Evolutionary conservation across 2,797 vertebrate species (phyloP), one percentile per base, ranked within the genome.

Genomic region (Peromyscus melanophrys): DNA sequence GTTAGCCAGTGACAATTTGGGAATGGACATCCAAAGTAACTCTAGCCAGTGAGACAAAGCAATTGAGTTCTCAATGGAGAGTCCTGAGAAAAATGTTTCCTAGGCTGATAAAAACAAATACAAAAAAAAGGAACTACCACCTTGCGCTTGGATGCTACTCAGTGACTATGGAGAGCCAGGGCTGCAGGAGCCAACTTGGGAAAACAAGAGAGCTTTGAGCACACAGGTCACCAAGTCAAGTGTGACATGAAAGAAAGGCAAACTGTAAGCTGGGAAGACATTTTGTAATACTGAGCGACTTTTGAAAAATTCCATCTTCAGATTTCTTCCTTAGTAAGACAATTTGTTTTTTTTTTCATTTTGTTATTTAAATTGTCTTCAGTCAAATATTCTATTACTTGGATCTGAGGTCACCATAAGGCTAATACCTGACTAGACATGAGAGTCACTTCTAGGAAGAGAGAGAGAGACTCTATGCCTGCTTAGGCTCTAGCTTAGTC

Each of bases 331-430:
- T 88, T 78, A 78, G 57, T 82, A 40, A 88, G 29, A 63, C 4
- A 82, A 85, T 34, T 19, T 3, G 43, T 23, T 65, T 49, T 49
- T 11, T 52, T 31, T 93, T 73, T 90, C 17, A 49, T 92, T 89
- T 84, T 95, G 11, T 43, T 81, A 21, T 80, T 90, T 90, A 77
- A 90, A 6, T 16, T 89, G 40, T 2, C 67, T 89, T 95, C 86
- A 91, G 81, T 86, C 69, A 92, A 82, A n/a, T 77, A 90, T 75
- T 61, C 27, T 82, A 14, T 83, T 89, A 81, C 37, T 87, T 97
- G 37, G 37, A 84, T 23, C 83, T 71, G 13, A 96, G 67, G 14
- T 92, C 43, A 69, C 34, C 40, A 16, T 76, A 92, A 55, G 57
- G 49, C 37, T 31, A 80, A 63, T 65, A 94, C 61, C 6, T 52